phyloP scores from a whole-genome alignment of 2,113 vertebrate species.

The Rhagologus leucostigma region DNA sequence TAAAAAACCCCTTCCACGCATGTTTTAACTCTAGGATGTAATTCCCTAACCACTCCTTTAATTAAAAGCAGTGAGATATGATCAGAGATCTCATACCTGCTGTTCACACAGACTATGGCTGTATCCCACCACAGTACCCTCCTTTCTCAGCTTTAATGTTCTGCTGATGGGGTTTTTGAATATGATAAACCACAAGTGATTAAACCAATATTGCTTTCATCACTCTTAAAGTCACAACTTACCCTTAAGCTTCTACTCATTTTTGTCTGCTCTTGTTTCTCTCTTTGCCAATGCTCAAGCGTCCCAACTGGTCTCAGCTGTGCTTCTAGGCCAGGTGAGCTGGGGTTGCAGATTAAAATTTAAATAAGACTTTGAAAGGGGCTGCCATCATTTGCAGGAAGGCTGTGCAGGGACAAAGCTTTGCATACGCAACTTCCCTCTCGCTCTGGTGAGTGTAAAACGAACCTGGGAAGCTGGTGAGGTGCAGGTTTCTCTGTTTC shows the following conservation, averaged over 20 bases:
- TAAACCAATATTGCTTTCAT: neutral
- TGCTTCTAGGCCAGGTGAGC: neutral
- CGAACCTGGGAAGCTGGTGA: neutral
- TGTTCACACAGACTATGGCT: neutral
- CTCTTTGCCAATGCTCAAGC: neutral
- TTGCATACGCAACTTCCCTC: fast-evolving
- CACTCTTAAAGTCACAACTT: neutral
- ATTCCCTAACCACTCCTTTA: neutral
- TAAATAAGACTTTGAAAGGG: neutral
- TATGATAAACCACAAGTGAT: neutral
- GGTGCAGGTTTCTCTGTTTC: neutral
- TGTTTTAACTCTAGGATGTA: neutral
- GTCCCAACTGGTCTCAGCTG: neutral
- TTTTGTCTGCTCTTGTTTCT: neutral
- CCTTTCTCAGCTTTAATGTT: neutral
- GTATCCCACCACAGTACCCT: neutral
- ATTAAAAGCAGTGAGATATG: neutral
- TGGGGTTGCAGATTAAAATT: neutral
- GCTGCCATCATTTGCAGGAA: neutral
- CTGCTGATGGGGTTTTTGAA: neutral
- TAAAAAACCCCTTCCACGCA: fast-evolving
- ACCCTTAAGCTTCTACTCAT: neutral
- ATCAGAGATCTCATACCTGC: neutral
- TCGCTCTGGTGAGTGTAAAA: neutral
- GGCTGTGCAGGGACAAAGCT: neutral